Base-by-base conservation (phyloP, 2,797 vertebrate genomes). In the Borostomias antarcticus region DNA sequence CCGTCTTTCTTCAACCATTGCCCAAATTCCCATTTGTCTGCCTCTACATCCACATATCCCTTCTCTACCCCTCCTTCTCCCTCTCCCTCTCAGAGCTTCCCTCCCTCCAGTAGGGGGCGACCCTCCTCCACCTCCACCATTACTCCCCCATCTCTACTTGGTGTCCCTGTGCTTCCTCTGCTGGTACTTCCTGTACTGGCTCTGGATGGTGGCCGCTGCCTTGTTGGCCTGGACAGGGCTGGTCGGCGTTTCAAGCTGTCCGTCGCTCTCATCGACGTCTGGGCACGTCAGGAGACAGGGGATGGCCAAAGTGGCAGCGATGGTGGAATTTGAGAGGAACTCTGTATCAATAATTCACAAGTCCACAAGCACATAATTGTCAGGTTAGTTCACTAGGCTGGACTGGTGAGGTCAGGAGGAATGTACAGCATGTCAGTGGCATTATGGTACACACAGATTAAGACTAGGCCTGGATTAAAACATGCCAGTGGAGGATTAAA, bases 171-270 rank as follows among this genome's bases (percentile, higher is more conserved):
- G 89, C 73, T 95, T 94, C 85, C 92, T 93, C 80, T 94, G 91
- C 73, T 95, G 94, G 72, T 95, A 94, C 69, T 92, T 95, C 72
- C 92, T 89, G 86, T 90, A 94, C 69, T 93, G 93, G 64, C 76
- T 89, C 86, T 96, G 94, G 80, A 94, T 95, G 70, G 93, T 93
- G 47, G 89, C 25, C 0, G 94, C 94, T 0, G 93, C 93, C 75
- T 82, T 90, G 62, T 95, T 92, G 0, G 74, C 70, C 23, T 89
- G 85, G 5, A 84, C 71, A 0, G 86, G 85, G 74, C 85, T 86
- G 25, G 83, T 78, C 0, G 84, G 35, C 40, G 50, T 35, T n/a
- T 86, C 19, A 8, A 53, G 21, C 53, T 82, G 45, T 77, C 73
- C 87, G 23, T 90, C 92, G 69, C 72, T 83, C 72, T 69, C 61